phyloP scores from a whole-genome alignment of 1,140 invertebrate genomes.

The Colletes gigas region DNA sequence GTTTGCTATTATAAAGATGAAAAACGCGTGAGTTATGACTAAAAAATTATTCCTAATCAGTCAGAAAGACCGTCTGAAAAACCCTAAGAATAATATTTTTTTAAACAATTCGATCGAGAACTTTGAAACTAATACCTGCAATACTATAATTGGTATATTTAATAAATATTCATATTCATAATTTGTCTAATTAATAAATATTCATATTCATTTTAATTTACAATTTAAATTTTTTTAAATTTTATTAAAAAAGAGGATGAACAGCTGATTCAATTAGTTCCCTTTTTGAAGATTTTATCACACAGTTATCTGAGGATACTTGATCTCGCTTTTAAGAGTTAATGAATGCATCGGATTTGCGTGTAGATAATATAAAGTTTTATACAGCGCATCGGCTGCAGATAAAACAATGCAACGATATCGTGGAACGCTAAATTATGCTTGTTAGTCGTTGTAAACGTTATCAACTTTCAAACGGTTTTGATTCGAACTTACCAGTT shows the following conservation, averaged over 20 bases:
- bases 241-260: neutral
- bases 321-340: neutral
- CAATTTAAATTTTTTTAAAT: too few species aligned
- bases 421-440: neutral
- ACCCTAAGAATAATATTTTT: neutral
- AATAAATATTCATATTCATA: too few species aligned
- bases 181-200: too few species aligned
- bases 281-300: neutral
- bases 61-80: too few species aligned
- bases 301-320: too few species aligned
- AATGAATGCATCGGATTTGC: neutral
- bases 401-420: neutral
- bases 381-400: too few species aligned
- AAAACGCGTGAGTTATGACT: too few species aligned
- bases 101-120: neutral
- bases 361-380: neutral
- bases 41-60: too few species aligned
- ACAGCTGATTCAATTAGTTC: too few species aligned
- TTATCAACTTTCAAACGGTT: neutral
- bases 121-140: neutral
- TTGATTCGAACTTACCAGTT: constrained; percentile 57
- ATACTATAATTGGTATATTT: neutral
- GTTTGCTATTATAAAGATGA: too few species aligned
- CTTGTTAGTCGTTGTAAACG: neutral
- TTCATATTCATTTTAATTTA: too few species aligned